A percentile compares a stretch with the other conserved stretches of the same genome.
phyloP scores from a whole-genome alignment of 92 coral and sea anemone species.

The Epizoanthus stellaris region DNA sequence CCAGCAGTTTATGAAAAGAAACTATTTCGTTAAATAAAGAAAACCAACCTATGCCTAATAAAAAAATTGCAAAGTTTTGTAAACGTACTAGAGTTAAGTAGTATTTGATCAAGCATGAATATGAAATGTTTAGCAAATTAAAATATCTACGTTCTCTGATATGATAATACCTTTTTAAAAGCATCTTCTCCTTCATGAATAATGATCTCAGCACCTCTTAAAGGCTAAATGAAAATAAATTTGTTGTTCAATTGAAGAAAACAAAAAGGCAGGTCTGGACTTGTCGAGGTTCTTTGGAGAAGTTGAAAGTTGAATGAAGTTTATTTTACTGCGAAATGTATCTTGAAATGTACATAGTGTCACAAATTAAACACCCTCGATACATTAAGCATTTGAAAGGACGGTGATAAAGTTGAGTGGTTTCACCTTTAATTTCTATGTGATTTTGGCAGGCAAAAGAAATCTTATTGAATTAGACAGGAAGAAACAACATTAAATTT shows the following conservation, averaged over 20 bases:
- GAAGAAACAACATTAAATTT: not conserved
- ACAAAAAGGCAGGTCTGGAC: not conserved
- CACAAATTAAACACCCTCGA: not conserved
- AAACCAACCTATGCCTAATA: slow-evolving; percentile 13
- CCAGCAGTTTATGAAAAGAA: not conserved
- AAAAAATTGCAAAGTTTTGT: not conserved
- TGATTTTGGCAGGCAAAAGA: no score
- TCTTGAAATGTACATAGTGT: not conserved
- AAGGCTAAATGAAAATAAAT: no score
- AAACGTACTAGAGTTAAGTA: not conserved
- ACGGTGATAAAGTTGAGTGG: no score
- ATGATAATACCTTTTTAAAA: no score
- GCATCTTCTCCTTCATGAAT: no score
- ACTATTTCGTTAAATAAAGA: not conserved
- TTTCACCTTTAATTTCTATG: no score
- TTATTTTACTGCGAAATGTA: no score
- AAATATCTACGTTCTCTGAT: no score
- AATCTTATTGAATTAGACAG: no score
- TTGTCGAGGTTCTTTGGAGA: not conserved
- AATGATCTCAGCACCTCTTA: no score
- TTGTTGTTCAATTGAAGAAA: not conserved
- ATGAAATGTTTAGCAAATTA: not conserved
- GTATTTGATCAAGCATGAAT: not conserved
- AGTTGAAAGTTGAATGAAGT: no score
- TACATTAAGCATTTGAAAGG: no score